Evolutionary conservation across 2,888 invertebrate species (phyloP).

Genomic region (Mesochorus sp.): DNA sequence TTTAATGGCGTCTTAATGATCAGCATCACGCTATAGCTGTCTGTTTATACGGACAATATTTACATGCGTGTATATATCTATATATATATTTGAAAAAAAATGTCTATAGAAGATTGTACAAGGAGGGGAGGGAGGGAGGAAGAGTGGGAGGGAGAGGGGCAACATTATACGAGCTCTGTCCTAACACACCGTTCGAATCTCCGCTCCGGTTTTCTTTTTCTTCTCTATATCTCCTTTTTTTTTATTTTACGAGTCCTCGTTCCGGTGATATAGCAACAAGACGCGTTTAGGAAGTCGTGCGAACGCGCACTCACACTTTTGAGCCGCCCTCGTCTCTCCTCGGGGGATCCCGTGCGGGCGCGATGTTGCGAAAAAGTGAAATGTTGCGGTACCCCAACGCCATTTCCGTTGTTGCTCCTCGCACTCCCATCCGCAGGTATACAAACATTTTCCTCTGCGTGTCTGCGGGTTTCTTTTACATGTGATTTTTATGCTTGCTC

Average conservation of each 20-base stretch:
- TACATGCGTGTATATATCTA: neutral
- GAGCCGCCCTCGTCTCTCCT: conserved; percentile 68
- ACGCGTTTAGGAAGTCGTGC: conserved; percentile 74
- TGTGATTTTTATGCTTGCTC: neutral
- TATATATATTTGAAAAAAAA: neutral
- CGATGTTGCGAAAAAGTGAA: conserved; percentile 79
- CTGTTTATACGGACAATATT: neutral
- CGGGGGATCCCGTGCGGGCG: conserved; percentile 53
- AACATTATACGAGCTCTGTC: neutral
- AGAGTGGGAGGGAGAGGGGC: too few species aligned
- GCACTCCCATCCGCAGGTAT: conserved; percentile 38
- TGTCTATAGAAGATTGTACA: too few species aligned
- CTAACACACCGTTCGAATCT: conserved; percentile 52
- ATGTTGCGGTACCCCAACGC: conserved; percentile 71
- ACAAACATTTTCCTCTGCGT: neutral
- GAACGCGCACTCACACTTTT: conserved; percentile 69
- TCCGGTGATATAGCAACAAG: conserved; percentile 59
- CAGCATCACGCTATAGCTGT: conserved; percentile 62
- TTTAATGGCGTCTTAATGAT: conserved; percentile 65
- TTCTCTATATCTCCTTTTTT: neutral
- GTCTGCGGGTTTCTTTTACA: neutral
- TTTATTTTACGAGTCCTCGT: conserved; percentile 52
- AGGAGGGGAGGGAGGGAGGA: too few species aligned
- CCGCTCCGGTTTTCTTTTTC: conserved; percentile 21
- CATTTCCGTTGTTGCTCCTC: conserved; percentile 56